Conservation (phyloP, 35 echinoderm and acorn worm genomes). For the Strongylocentrotus purpuratus region DNA sequence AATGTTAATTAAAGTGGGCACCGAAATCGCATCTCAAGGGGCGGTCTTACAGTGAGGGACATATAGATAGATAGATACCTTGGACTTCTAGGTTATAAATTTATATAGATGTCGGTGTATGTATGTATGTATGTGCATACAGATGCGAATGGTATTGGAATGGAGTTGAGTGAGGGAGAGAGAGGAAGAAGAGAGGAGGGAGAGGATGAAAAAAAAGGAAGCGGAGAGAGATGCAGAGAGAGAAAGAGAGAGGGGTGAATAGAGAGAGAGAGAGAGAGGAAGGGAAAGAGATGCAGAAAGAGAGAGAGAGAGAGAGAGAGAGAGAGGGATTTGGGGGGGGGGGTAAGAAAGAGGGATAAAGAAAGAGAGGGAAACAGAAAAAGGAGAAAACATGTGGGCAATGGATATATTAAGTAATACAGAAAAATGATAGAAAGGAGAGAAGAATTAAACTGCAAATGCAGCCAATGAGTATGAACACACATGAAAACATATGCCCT, state of each 20-base stretch:
- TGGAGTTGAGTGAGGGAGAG: not conserved
- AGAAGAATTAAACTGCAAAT: no score
- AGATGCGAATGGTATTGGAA: not conserved
- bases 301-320: not conserved
- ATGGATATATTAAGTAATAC: not conserved
- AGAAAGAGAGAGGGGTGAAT: not conserved
- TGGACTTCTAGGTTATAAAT: not conserved
- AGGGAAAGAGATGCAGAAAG: no score
- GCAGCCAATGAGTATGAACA: no score
- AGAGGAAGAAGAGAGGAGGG: no score
- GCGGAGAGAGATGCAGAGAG: not conserved
- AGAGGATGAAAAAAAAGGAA: not conserved
- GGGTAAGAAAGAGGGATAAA: not conserved
- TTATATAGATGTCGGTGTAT: not conserved
- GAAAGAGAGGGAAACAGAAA: not conserved
- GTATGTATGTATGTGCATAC: not conserved
- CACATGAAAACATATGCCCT: no score
- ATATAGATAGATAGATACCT: not conserved
- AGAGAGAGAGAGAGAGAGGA: not conserved
- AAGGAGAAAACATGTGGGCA: not conserved
- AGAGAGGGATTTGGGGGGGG: not conserved
- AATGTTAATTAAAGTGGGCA: slow-evolving; percentile 38
- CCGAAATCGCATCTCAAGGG: not conserved
- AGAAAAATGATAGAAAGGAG: no score
- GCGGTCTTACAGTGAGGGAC: not conserved